A percentile compares a stretch with the other conserved stretches of the same genome.
phyloP scores from a whole-genome alignment of 2,888 invertebrate genomes.

The Fragum sueziense region DNA sequence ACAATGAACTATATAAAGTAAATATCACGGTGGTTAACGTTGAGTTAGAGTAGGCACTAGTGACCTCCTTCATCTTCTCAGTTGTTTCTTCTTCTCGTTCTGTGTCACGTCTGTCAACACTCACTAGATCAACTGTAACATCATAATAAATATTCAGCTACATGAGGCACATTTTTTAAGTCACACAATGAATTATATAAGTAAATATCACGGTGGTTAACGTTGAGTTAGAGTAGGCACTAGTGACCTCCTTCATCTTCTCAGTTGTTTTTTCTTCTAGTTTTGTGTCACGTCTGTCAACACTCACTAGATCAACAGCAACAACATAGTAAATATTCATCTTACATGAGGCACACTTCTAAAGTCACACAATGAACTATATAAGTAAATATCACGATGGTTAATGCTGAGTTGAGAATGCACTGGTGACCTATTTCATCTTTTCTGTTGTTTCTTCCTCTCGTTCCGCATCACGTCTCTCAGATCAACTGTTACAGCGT shows the following conservation, averaged over 20 bases:
- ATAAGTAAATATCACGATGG: too few relatives aligned
- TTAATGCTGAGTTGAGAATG: too few relatives aligned
- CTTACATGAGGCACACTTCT: too few relatives aligned
- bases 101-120: conserved; percentile 70
- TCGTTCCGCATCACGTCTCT: conserved; percentile 64
- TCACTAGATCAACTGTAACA: conserved; percentile 71
- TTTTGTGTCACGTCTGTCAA: conserved; percentile 69
- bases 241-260: conserved; percentile 65
- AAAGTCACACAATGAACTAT: too few relatives aligned
- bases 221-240: conserved; percentile 62
- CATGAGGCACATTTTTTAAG: too few relatives aligned
- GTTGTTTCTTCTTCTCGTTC: conserved; percentile 63
- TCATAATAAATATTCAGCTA: too few relatives aligned
- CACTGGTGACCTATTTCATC: conserved; percentile 65
- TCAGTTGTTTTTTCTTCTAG: conserved; percentile 61
- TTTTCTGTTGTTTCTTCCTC: conserved; percentile 61
- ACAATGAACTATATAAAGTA: too few relatives aligned
- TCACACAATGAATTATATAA: too few relatives aligned
- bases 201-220: too few relatives aligned
- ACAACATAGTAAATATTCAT: too few relatives aligned
- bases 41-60: conserved; percentile 64
- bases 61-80: conserved; percentile 64
- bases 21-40: too few relatives aligned
- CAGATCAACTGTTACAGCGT: conserved; percentile 71
- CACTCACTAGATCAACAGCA: conserved; percentile 74